Evolutionary conservation across 2,888 invertebrate genomes (phyloP).

Genomic region (Erebia aethiops): DNA sequence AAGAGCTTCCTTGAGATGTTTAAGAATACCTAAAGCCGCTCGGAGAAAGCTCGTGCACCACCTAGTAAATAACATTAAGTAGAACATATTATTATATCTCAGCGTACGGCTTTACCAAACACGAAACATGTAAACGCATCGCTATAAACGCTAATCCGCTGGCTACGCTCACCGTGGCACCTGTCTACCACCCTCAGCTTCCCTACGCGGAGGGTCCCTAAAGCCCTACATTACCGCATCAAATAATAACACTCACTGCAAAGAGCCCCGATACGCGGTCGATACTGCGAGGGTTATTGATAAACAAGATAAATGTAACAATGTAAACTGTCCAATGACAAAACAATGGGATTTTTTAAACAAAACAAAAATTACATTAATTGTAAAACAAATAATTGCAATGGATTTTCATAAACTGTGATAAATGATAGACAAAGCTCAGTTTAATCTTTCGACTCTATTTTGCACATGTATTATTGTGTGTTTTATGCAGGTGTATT

Average conservation of each 20-base stretch:
- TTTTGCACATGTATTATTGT: no score
- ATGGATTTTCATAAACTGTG: no score
- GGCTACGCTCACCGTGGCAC: conserved; percentile 39
- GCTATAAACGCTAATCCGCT: conserved; percentile 23
- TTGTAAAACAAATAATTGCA: no score
- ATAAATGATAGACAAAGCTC: no score
- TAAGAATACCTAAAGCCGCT: no score
- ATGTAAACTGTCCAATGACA: conserved; percentile 23
- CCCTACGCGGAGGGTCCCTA: conserved; percentile 49
- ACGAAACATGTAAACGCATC: background rate
- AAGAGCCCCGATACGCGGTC: conserved; percentile 50
- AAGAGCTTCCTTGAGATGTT: no score
- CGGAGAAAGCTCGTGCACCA: no score
- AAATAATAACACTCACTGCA: conserved; percentile 65
- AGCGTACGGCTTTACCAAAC: background rate
- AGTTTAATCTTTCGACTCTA: no score
- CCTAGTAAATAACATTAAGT: no score
- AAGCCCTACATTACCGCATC: conserved; percentile 65
- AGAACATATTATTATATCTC: background rate
- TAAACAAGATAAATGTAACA: conserved; percentile 49
- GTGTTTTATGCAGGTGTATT: no score
- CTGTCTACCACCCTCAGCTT: conserved; percentile 45
- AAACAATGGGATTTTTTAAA: background rate
- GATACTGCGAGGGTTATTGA: conserved; percentile 55
- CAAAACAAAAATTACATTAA: no score